Base-by-base conservation (phyloP, 2,888 invertebrate species). In the Nephrocerus scutellatus region DNA sequence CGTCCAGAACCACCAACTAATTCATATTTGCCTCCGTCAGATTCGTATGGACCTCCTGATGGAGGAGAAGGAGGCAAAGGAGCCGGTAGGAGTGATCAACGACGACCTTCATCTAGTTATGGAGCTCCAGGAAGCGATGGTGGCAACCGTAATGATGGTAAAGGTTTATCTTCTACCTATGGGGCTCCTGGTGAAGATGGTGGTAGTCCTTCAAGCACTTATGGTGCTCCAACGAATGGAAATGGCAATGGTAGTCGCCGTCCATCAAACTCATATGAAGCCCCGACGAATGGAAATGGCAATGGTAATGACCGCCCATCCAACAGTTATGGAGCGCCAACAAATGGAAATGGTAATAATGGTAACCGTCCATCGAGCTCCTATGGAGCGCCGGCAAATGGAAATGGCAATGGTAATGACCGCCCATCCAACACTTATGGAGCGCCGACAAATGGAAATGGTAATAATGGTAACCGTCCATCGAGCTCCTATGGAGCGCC, bases 1-100 rank as follows among this genome's bases (percentile, higher is more conserved):
- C 45, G 49, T 19, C 53, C 78, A 51, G 82, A 82, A 60, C 81
- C 82, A 33, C 82, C 82, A 39, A 77, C 79, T 4, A 79, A 74
- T 55, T 79, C 78, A 38, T 82, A 82, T 54, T 66, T 82, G 54
- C 80, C 81, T 56, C 29, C 70, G 69, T 53, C 19, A 22, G 52
- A 52, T 37, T 53, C 55, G 24, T 65, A 66, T 48, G 66, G 66
- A n/a, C 53, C 63, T 4, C 65, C 66, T 5, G 63, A 58, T 7
- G 49, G 53, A 41, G 51, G 50, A 30, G 45, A 46, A 23, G 46
- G 51, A 42, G 45, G 43, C n/a, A n/a, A n/a, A n/a, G n/a, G n/a
- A n/a, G n/a, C n/a, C n/a, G n/a, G n/a, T n/a, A n/a, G n/a, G n/a
- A n/a, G n/a, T 35, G 47, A 50, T 19, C 5, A 16, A 29, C 51